phyloP scores from a whole-genome alignment of 1,140 invertebrate species.

The Eciton burchellii region DNA sequence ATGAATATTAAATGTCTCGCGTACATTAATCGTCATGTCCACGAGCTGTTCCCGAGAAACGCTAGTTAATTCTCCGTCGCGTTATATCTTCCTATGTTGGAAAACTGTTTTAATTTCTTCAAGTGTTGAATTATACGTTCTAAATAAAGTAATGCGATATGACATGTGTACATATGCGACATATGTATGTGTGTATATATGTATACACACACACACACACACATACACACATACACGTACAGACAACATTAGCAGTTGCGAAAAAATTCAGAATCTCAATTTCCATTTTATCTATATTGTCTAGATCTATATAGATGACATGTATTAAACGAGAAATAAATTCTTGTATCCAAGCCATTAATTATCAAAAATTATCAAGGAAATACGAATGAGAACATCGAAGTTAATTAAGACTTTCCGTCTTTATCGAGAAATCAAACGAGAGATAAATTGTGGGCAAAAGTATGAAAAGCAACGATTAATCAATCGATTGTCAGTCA shows the following conservation, averaged over 20 bases:
- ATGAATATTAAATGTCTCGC: background rate
- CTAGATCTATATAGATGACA: background rate
- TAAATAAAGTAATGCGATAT: background rate
- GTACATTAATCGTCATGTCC: background rate
- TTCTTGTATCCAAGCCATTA: background rate
- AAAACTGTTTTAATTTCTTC: background rate
- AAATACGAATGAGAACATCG: background rate
- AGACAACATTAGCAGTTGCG: background rate
- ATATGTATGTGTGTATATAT: too few relatives aligned
- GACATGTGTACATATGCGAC: too few relatives aligned
- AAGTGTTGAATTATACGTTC: background rate
- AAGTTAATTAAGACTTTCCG: background rate
- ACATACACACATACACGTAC: background rate
- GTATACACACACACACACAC: background rate
- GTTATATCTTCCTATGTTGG: background rate
- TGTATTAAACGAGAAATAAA: background rate
- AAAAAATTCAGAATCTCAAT: background rate
- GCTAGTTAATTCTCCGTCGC: background rate
- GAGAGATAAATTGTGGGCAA: too few relatives aligned
- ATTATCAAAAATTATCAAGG: background rate
- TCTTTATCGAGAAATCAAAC: background rate
- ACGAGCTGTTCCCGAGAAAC: slow-evolving; percentile 4
- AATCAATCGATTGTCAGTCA: background rate
- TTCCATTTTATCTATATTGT: slow-evolving; percentile 7
- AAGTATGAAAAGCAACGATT: too few relatives aligned